Evolutionary conservation across 2,113 vertebrate genomes (phyloP).

Genomic region (Lipophrys pholis): DNA sequence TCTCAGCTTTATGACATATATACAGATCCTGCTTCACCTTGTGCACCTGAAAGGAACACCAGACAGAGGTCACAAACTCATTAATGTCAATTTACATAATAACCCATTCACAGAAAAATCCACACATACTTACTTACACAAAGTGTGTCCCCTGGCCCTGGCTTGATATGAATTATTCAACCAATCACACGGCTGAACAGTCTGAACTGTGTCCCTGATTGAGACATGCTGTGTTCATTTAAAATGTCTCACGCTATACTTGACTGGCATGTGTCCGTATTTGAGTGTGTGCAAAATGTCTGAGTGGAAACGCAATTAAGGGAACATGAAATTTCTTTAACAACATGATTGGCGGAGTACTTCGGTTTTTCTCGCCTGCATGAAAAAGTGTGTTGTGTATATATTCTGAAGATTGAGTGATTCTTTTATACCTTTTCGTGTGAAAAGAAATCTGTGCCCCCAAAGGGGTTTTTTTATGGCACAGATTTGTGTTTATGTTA

Average conservation of each 20-base stretch:
- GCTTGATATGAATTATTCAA: constrained; percentile 77
- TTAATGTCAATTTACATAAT: constrained; percentile 59
- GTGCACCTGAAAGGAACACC: constrained; percentile 10
- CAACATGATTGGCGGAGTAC: background rate
- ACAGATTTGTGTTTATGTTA: too few relatives aligned
- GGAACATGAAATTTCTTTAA: constrained; percentile 19
- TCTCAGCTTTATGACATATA: too few relatives aligned
- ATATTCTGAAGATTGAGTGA: too few relatives aligned
- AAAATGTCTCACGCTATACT: constrained; percentile 62
- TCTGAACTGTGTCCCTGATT: constrained; percentile 68
- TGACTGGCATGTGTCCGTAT: constrained; percentile 49
- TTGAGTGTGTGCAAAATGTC: constrained; percentile 16
- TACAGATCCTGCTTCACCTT: background rate
- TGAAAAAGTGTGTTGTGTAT: too few relatives aligned
- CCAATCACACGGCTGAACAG: constrained; percentile 78
- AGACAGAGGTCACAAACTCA: constrained; percentile 9
- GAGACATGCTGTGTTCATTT: constrained; percentile 70
- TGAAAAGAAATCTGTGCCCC: too few relatives aligned
- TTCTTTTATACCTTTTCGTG: too few relatives aligned
- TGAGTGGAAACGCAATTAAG: constrained; percentile 31
- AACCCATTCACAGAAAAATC: constrained; percentile 42
- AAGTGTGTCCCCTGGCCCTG: constrained; percentile 31
- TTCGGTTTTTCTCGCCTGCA: background rate
- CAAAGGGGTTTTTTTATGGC: too few relatives aligned
- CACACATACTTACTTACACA: constrained; percentile 36